Conservation (phyloP, 2,113 vertebrate species). For the Daubentonia madagascariensis region DNA sequence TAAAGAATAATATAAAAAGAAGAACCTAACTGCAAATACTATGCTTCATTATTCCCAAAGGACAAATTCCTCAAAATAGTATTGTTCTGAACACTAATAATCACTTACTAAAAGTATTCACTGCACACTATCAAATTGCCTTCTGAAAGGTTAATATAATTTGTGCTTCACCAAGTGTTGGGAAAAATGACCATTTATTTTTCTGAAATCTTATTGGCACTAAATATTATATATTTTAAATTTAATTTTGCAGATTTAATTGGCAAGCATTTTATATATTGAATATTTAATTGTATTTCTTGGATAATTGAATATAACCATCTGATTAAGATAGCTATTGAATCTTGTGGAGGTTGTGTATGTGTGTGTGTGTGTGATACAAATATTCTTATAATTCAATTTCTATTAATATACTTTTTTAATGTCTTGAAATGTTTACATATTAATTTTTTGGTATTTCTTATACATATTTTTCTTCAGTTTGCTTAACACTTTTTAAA, state of each 20-base stretch:
- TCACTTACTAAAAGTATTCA: background rate
- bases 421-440: background rate
- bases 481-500: background rate
- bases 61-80: background rate
- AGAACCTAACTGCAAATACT: background rate
- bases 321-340: background rate
- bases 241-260: background rate
- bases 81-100: background rate
- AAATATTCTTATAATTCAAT: background rate
- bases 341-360: rapidly evolving
- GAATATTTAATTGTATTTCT: background rate
- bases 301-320: background rate
- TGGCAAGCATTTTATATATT: background rate
- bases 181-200: background rate
- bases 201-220: background rate
- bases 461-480: background rate
- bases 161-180: background rate
- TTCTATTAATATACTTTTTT: background rate
- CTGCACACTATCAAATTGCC: background rate
- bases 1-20: background rate
- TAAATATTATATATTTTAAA: background rate
- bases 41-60: background rate
- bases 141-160: background rate
- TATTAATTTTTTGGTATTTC: background rate
- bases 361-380: background rate